phyloP scores from a whole-genome alignment of 2,888 invertebrate genomes.

The Andrena camellia region DNA sequence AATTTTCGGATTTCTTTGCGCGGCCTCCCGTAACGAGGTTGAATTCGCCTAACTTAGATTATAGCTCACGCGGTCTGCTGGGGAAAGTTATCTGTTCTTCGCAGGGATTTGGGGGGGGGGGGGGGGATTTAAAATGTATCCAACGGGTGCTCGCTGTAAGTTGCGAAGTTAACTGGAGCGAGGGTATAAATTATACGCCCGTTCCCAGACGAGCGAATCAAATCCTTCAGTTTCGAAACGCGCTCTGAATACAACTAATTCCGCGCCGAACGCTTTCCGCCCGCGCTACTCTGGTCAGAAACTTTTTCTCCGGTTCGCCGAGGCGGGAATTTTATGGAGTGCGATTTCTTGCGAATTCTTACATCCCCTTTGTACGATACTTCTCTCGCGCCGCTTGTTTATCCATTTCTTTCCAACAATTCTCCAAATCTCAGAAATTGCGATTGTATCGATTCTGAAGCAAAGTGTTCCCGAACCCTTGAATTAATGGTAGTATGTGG shows the following conservation, averaged over 20 bases:
- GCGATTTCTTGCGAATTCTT: conserved; percentile 22
- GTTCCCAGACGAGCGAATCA: conserved; percentile 45
- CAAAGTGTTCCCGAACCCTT: background rate
- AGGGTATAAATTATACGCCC: conserved; percentile 65
- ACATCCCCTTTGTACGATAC: background rate
- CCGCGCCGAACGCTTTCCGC: conserved; percentile 48
- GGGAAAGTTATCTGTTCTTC: conserved; percentile 55
- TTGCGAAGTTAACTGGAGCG: conserved; percentile 69
- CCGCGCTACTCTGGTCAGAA: background rate
- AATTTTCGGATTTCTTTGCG: conserved; percentile 63
- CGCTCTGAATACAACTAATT: conserved; percentile 66
- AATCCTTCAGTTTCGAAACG: conserved; percentile 57
- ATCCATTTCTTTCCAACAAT: background rate
- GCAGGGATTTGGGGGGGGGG: background rate
- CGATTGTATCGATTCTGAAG: background rate
- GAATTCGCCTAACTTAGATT: conserved; percentile 59
- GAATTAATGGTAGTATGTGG: background rate
- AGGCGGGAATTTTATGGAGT: conserved; percentile 4
- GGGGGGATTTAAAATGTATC: conserved; percentile 69
- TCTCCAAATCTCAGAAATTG: background rate
- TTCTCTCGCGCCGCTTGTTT: background rate
- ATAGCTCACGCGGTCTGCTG: conserved; percentile 48
- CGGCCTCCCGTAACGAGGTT: conserved; percentile 35
- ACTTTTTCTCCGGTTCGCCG: conserved; percentile 18
- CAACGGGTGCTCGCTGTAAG: conserved; percentile 62